A percentile compares a stretch with the other conserved stretches of the same genome.
phyloP scores from a whole-genome alignment of 2,797 vertebrate genomes.

The Siniperca obscura region DNA sequence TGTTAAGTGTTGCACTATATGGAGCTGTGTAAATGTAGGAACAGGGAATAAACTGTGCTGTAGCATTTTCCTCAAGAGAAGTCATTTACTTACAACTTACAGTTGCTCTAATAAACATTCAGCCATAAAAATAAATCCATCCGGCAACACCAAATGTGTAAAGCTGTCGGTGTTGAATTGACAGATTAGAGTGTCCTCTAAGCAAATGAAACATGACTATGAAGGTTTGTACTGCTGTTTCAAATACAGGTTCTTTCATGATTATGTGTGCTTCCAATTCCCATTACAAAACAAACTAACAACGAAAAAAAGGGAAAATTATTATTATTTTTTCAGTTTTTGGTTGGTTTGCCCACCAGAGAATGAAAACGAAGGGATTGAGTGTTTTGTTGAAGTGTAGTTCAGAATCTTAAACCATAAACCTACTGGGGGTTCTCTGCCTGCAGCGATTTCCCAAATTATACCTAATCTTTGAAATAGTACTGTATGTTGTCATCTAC shows the following conservation, averaged over 20 bases:
- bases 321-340: slow-evolving; percentile 18
- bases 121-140: slow-evolving; percentile 51
- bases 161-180: slow-evolving; percentile 58
- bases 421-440: background rate
- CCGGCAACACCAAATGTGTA: slow-evolving; percentile 53
- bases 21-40: slow-evolving; percentile 40
- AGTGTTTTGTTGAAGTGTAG: slow-evolving; percentile 10
- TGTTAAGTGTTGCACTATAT: background rate
- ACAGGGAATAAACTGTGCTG: slow-evolving; percentile 11
- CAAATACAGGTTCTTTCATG: background rate
- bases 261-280: slow-evolving; percentile 31
- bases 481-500: background rate
- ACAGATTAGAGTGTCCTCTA: slow-evolving; percentile 55
- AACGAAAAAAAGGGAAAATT: background rate
- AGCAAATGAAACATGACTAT: slow-evolving; percentile 50
- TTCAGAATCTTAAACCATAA: slow-evolving; percentile 21
- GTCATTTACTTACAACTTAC: slow-evolving; percentile 49
- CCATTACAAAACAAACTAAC: slow-evolving; percentile 31
- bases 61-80: slow-evolving; percentile 41
- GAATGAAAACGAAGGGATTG: slow-evolving; percentile 15
- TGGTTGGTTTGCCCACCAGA: background rate
- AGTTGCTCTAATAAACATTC: slow-evolving; percentile 67
- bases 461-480: slow-evolving; percentile 48
- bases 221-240: slow-evolving; percentile 36
- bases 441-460: slow-evolving; percentile 12